phyloP scores from a whole-genome alignment of 1,140 invertebrate species.

The Drosophila sproati region DNA sequence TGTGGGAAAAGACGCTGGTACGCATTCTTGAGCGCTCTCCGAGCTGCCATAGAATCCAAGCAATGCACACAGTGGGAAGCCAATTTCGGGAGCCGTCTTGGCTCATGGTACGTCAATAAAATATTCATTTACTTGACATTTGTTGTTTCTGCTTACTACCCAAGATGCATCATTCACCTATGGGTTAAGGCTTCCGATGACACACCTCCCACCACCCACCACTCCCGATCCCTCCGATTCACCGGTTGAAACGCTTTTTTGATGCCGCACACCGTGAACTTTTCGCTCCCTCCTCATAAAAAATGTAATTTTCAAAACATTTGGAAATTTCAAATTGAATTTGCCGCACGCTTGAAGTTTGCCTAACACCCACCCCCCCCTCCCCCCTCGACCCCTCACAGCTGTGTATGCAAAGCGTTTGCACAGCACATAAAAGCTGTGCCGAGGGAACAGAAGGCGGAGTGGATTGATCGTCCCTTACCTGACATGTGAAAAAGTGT shows the following conservation, averaged over 20 bases:
- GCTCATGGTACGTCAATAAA: constrained; percentile 62
- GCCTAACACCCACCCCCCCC: background rate
- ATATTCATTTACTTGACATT: constrained; percentile 73
- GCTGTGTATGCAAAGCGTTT: constrained; percentile 63
- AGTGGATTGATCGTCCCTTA: constrained; percentile 12
- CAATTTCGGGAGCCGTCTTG: constrained; percentile 60
- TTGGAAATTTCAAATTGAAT: constrained; percentile 81
- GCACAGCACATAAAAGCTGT: constrained; percentile 50
- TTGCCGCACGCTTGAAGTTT: constrained; percentile 80
- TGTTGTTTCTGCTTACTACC: constrained; percentile 19
- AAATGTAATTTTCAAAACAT: constrained; percentile 80
- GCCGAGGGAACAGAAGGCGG: background rate
- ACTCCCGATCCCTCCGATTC: constrained; percentile 36
- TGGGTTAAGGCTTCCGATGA: background rate
- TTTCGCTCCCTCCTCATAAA: constrained; percentile 72
- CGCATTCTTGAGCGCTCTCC: constrained; percentile 35
- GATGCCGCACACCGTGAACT: constrained; percentile 38
- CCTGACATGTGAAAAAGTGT: constrained; percentile 65
- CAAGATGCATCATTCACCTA: constrained; percentile 67
- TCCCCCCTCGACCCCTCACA: background rate
- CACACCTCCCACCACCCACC: background rate
- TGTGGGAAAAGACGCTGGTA: constrained; percentile 7
- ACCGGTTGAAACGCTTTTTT: constrained; percentile 56
- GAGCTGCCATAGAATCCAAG: constrained; percentile 30
- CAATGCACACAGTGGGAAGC: constrained; percentile 66